Percentiles rank a stretch among this genome's conserved stretches.
These are phyloP conservation scores for Galeruca laticollis DNA, from an alignment of 2,888 invertebrate genomes.

Conservation along the genomic window DNA sequence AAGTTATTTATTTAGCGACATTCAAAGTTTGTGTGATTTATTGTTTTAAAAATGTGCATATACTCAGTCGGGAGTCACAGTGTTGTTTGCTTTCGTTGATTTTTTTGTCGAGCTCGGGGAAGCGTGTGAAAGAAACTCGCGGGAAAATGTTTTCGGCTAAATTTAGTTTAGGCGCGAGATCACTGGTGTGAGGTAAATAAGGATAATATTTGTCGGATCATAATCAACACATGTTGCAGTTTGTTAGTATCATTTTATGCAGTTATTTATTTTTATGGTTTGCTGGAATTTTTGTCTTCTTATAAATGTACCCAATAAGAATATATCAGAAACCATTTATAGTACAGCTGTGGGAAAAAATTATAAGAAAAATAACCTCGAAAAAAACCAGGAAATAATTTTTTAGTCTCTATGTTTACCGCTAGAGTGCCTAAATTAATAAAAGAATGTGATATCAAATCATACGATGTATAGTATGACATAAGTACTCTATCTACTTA, in stretches of 20 bases:
- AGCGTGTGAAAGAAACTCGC: slow-evolving; percentile 33
- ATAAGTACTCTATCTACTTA: too few relatives aligned
- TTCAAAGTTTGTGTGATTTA: slow-evolving; percentile 45
- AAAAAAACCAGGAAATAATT: too few relatives aligned
- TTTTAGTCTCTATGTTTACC: too few relatives aligned
- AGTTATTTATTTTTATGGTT: not conserved
- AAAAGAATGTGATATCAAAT: too few relatives aligned
- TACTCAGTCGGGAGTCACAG: slow-evolving; percentile 19
- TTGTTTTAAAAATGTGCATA: slow-evolving; percentile 43
- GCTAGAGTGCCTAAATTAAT: too few relatives aligned
- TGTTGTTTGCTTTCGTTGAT: not conserved
- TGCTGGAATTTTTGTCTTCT: too few relatives aligned
- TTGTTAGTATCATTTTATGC: not conserved
- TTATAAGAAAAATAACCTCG: too few relatives aligned
- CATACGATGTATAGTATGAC: too few relatives aligned
- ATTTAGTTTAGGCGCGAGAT: slow-evolving; percentile 18
- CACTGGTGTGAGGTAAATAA: not conserved
- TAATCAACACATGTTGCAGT: not conserved
- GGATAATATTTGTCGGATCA: not conserved
- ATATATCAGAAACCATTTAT: too few relatives aligned
- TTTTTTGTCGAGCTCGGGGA: not conserved
- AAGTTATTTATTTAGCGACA: slow-evolving; percentile 47
- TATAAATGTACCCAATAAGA: too few relatives aligned
- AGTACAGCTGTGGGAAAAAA: too few relatives aligned
- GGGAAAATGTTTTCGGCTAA: slow-evolving; percentile 19